A percentile compares a stretch with the other conserved stretches of the same genome.
Evolutionary conservation across 2,888 invertebrate species (phyloP).

Genomic region (Pheosia tremula): DNA sequence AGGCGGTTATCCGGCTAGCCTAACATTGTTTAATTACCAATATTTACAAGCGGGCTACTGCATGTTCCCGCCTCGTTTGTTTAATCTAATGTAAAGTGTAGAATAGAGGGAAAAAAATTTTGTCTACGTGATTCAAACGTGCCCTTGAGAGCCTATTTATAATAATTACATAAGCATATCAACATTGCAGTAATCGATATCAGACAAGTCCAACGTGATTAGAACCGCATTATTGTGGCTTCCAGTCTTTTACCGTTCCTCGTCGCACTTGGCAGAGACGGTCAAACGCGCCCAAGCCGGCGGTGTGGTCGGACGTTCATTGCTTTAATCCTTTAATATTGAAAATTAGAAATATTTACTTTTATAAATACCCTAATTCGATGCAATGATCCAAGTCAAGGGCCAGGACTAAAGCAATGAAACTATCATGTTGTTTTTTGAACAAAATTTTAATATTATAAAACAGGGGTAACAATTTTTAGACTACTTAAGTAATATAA

Average conservation of each 20-base stretch:
- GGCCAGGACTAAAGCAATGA: conserved; percentile 81
- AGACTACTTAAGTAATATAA: conserved; percentile 12
- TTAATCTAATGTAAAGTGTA: no score
- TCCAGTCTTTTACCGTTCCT: conserved; percentile 37
- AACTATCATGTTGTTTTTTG: conserved; percentile 59
- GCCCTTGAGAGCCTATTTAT: conserved; percentile 16
- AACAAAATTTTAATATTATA: conserved; percentile 61
- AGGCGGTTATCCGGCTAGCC: no score
- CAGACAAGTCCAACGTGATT: conserved; percentile 50
- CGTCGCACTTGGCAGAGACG: conserved; percentile 14
- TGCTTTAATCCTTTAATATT: conserved; percentile 74
- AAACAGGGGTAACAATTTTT: conserved; percentile 50
- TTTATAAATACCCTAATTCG: conserved; percentile 16
- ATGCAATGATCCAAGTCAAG: conserved; percentile 31
- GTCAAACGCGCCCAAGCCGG: conserved; percentile 25
- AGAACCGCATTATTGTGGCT: conserved; percentile 44
- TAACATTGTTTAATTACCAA: no score
- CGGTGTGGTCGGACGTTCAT: conserved; percentile 61
- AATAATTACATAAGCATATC: conserved; percentile 27
- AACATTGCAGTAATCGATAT: conserved; percentile 41
- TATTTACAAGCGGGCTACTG: no score
- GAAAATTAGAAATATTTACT: neutral
- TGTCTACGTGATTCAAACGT: neutral
- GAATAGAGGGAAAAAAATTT: no score
- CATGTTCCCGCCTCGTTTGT: no score